These are phyloP conservation scores for Drosophila multiciliata DNA, from an alignment of 2,888 invertebrate genomes.

Conservation along the genomic window DNA sequence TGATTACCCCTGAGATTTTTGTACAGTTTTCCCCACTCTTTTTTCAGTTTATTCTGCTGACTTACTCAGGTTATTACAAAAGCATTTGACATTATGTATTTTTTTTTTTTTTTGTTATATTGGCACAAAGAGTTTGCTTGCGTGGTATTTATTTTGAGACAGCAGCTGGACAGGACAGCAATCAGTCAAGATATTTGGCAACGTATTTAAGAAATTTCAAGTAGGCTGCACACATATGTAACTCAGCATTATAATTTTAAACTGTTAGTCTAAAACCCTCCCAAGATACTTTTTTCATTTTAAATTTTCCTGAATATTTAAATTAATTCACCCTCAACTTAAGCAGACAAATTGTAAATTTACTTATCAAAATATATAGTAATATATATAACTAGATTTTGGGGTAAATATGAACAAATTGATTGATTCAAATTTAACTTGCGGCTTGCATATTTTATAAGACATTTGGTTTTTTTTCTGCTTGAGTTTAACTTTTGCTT, in stretches of 20 bases:
- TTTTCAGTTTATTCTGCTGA: conserved; percentile 10
- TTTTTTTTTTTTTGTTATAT: conserved; percentile 15
- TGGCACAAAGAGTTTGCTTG: conserved; percentile 25
- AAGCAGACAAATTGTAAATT: conserved; percentile 13
- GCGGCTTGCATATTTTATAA: conserved; percentile 16
- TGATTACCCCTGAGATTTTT: conserved; percentile 38
- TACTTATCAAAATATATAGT: conserved; percentile 8
- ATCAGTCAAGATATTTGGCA: not conserved
- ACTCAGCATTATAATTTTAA: not conserved
- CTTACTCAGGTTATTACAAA: conserved; percentile 29
- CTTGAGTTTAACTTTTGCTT: conserved; percentile 1
- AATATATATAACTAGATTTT: conserved; percentile 25
- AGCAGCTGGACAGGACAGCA: not conserved
- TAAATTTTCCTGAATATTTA: not conserved
- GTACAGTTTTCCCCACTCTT: conserved; percentile 15
- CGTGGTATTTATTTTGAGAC: conserved; percentile 16
- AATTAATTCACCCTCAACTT: not conserved
- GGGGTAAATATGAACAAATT: conserved; percentile 10
- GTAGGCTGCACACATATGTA: not conserved
- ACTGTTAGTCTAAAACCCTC: not conserved
- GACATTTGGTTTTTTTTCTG: not conserved
- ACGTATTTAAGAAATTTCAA: not conserved
- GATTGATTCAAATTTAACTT: conserved; percentile 31
- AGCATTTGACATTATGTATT: conserved; percentile 39
- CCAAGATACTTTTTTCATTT: too few species aligned